These are phyloP conservation scores for Lordiphosa fenestrarum DNA, from an alignment of 2,888 invertebrate species.

Conservation along the genomic window DNA sequence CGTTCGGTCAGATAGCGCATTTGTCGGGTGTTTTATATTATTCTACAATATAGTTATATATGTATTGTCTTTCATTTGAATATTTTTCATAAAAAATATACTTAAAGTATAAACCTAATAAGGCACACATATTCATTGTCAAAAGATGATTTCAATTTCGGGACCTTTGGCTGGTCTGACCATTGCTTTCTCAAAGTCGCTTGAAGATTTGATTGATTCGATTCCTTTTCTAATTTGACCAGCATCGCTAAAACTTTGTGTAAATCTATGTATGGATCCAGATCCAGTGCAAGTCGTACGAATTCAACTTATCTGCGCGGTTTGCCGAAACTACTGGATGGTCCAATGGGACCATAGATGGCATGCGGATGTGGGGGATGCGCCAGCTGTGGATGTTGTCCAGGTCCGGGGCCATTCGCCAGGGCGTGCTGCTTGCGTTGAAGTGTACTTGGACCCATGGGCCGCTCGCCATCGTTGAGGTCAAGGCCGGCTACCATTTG, in stretches of 20 bases:
- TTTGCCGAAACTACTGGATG: slow-evolving; percentile 78
- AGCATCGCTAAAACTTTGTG: slow-evolving; percentile 65
- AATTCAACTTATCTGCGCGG: slow-evolving; percentile 77
- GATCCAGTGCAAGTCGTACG: slow-evolving; percentile 1
- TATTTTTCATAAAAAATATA: slow-evolving; percentile 39
- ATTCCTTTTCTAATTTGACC: slow-evolving; percentile 56
- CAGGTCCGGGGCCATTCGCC: slow-evolving; percentile 60
- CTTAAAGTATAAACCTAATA: slow-evolving; percentile 78
- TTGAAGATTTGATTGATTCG: slow-evolving; percentile 18
- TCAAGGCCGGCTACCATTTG: slow-evolving; percentile 95
- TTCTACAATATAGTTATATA: slow-evolving; percentile 42
- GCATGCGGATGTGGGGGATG: slow-evolving; percentile 61
- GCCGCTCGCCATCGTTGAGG: slow-evolving; percentile 85
- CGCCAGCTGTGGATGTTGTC: slow-evolving; percentile 21
- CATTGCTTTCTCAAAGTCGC: slow-evolving; percentile 18
- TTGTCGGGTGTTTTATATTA: slow-evolving; percentile 44
- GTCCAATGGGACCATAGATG: slow-evolving; percentile 70
- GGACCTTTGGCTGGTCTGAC: slow-evolving; percentile 16
- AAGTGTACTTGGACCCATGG: slow-evolving; percentile 80
- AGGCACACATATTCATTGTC: slow-evolving; percentile 78
- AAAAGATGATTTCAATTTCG: slow-evolving; percentile 22
- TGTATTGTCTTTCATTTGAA: slow-evolving; percentile 17
- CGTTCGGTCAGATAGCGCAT: not conserved
- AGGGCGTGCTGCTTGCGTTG: slow-evolving; percentile 74
- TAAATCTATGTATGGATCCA: slow-evolving; percentile 25